Percentiles rank a stretch among this genome's conserved stretches.
Evolutionary conservation across 2,797 vertebrate species (phyloP).

Genomic region (Tamandua tetradactyla): DNA sequence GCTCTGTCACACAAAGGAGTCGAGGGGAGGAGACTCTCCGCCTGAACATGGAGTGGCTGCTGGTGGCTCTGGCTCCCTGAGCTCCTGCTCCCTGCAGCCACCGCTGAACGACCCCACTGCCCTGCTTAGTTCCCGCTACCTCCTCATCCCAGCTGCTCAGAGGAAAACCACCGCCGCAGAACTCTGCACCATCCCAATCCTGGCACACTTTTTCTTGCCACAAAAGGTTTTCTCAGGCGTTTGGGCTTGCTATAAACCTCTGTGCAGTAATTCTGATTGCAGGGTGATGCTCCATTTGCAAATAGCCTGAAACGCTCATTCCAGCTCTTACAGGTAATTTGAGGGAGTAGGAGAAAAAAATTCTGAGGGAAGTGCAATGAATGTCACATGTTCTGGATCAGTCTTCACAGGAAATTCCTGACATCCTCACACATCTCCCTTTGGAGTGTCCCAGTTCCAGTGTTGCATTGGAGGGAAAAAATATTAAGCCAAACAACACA

Average conservation of each 20-base stretch:
- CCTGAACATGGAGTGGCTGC: too few species aligned
- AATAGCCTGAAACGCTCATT: background rate
- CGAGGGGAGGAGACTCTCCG: background rate
- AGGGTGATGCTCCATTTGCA: background rate
- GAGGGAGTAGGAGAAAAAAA: background rate
- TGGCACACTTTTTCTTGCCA: background rate
- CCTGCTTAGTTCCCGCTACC: background rate
- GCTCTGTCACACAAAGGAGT: background rate
- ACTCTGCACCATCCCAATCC: background rate
- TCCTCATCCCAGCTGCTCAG: background rate
- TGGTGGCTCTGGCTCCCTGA: too few species aligned
- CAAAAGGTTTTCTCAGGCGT: background rate
- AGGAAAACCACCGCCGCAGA: background rate
- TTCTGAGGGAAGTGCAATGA: background rate
- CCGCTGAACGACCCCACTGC: background rate
- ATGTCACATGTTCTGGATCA: background rate
- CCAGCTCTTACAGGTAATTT: background rate
- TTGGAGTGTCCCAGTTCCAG: background rate
- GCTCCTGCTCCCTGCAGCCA: background rate
- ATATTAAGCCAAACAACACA: background rate
- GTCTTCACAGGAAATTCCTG: background rate
- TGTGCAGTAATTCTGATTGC: background rate
- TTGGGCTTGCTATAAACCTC: background rate
- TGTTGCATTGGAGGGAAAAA: background rate
- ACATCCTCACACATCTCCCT: background rate